Base-by-base conservation (phyloP, 2,113 vertebrate genomes). In the Phaetusa simplex region DNA sequence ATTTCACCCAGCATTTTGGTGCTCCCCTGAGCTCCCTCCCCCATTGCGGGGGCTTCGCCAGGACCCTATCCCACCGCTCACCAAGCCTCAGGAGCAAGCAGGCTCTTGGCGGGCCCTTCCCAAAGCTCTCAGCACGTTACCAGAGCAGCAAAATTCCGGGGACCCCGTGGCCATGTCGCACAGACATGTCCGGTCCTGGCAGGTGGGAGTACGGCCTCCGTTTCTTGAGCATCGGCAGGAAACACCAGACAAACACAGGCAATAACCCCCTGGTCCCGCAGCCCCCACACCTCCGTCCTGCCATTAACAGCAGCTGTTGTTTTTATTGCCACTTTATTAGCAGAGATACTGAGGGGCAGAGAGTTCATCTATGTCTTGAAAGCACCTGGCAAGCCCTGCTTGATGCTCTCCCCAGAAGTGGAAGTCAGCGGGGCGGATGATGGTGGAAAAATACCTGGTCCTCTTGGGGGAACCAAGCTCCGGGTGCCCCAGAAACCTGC, bases 101-200 rank as follows among this genome's bases (percentile, higher is more conserved):
- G 38, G 4, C 32, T 14, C 67, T 7, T 42, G 6, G 14, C 69
- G 36, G 26, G 21, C 11, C 64, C 36, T 81, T 73, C 84, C 81
- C 81, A 55, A 53, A 43, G 30, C 79, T 58, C 69, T n/a, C 84
- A 34, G 19, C 45, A 2, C 14, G 0, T 70, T 16, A 2, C 14
- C 3, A 0, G 47, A 77, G 90, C 73, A 43, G 18, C 0, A 64
- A 62, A 38, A 3, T 70, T 34, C 52, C 6, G 1, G 5, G 16
- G 23, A 27, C 19, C 1, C 49, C 12, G 0, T 1, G 3, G 58
- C 21, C 43, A 29, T 2, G 0, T n/a, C 11, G 43, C 50, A 26
- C 20, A 8, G 38, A 21, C 2, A 0, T 22, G 19, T 9, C 53
- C 1, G 0, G 6, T 12, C 14, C 69, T 38, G 2, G 1, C 13